Evolutionary conservation across 1,140 invertebrate genomes (phyloP), one percentile per base, ranked within the genome.

Genomic region (Ladona fulva): DNA sequence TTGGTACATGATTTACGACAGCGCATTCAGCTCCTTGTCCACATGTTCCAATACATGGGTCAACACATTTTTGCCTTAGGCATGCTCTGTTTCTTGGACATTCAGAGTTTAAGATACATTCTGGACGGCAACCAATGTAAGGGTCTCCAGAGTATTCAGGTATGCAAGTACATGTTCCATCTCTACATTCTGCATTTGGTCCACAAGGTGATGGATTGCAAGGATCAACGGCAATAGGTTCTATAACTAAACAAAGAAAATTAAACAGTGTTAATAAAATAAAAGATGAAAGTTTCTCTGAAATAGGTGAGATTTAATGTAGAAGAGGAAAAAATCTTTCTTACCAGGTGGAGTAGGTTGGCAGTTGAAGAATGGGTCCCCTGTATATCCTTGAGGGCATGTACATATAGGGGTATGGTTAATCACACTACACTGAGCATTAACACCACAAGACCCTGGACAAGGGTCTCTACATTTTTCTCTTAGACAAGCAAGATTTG

Each of bases 381-480:
- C 89, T 5, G 85, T 87, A 78, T 86, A 90, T n/a, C 87, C 87
- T 74, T 85, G 82, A 19, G 85, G 84, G 81, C 89, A 90, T 3
- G 84, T 85, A 79, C 90, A 91, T 78, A 86, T 82, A 52, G 90
- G 87, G 12, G 83, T 87, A 79, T 90, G 89, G 81, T 88, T 89
- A 22, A 88, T 81, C 10, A 89, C 87, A 80, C 80, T 83, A 81
- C 90, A 91, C 10, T 84, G 80, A 24, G 92, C 89, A 81, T 89
- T 89, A 37, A 83, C 83, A 74, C 92, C 92, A 85, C 92, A 94
- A n/a, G 91, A 90, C 44, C 92, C 90, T 73, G 88, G 86, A 83
- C 92, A 94, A 16, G 92, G 92, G 83, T 93, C 89, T 82, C 87
- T 86, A 83, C 92, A 94, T 84, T 91, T 92, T 82, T 90, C 87